Percentiles rank a stretch among this genome's conserved stretches.
These are phyloP conservation scores for Alsophila aescularia DNA, from an alignment of 2,888 invertebrate species.

Conservation along the genomic window DNA sequence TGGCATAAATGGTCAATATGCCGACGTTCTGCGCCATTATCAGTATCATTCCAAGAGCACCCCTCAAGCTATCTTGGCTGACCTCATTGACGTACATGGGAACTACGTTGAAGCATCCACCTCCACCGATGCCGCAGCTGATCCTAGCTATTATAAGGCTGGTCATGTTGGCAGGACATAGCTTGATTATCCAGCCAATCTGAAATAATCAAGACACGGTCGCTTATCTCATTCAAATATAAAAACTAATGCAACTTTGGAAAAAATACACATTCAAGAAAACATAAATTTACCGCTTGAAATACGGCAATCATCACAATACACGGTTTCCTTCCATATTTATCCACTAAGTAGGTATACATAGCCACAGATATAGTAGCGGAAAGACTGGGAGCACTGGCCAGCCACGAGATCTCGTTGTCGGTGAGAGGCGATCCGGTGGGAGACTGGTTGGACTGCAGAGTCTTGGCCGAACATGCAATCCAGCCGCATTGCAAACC, in stretches of 20 bases:
- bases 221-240: too few species aligned
- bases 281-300: slow-evolving; percentile 26
- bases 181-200: slow-evolving; percentile 51
- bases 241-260: neutral
- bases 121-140: slow-evolving; percentile 51
- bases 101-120: slow-evolving; percentile 54
- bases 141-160: slow-evolving; percentile 53
- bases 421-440: slow-evolving; percentile 53
- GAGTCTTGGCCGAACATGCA: slow-evolving; percentile 60
- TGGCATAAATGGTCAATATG: slow-evolving; percentile 49
- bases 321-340: slow-evolving; percentile 23
- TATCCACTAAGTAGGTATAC: slow-evolving; percentile 17
- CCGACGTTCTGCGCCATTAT: slow-evolving; percentile 52
- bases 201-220: slow-evolving; percentile 18
- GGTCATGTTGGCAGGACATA: slow-evolving; percentile 40
- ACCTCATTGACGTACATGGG: slow-evolving; percentile 65
- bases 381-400: slow-evolving; percentile 44
- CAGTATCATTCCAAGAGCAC: slow-evolving; percentile 49
- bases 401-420: slow-evolving; percentile 63
- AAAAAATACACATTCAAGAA: too few species aligned
- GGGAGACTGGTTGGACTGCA: slow-evolving; percentile 56
- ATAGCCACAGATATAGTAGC: slow-evolving; percentile 14
- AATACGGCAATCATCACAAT: slow-evolving; percentile 14
- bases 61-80: slow-evolving; percentile 57
- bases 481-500: slow-evolving; percentile 70